Evolutionary conservation across 2,797 vertebrate genomes (phyloP).

Genomic region (Amblyraja radiata): DNA sequence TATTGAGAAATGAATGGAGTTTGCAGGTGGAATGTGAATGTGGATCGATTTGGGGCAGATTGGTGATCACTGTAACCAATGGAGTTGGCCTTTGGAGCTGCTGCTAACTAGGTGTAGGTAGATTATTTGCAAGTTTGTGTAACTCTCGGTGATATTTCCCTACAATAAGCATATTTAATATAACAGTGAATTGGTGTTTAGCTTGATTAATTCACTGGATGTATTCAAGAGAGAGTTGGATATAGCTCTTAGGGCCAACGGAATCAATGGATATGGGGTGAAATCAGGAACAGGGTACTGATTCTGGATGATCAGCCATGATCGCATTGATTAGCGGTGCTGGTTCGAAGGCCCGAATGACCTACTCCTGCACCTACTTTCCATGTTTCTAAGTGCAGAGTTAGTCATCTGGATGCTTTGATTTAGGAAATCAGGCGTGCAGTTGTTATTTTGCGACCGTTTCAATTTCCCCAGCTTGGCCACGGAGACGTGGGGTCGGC

Average conservation of each 20-base stretch:
- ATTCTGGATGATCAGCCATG: no score
- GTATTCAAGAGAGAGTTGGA: no score
- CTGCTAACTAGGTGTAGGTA: neutral
- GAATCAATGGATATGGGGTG: no score
- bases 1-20: neutral
- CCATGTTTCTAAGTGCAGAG: neutral
- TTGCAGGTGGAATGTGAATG: neutral
- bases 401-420: neutral
- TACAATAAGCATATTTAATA: neutral
- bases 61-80: neutral
- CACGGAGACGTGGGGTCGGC: no score
- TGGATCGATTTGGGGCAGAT: neutral
- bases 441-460: no score
- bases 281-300: no score
- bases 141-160: neutral
- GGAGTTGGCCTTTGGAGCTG: neutral
- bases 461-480: no score
- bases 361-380: no score
- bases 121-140: neutral
- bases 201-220: neutral
- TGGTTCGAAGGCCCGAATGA: no score
- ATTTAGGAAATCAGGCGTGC: no score
- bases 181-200: neutral
- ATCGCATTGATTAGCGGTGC: no score
- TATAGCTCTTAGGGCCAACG: no score